phyloP scores from a whole-genome alignment of 2,797 vertebrate species.

The Rhyacichthys aspro region DNA sequence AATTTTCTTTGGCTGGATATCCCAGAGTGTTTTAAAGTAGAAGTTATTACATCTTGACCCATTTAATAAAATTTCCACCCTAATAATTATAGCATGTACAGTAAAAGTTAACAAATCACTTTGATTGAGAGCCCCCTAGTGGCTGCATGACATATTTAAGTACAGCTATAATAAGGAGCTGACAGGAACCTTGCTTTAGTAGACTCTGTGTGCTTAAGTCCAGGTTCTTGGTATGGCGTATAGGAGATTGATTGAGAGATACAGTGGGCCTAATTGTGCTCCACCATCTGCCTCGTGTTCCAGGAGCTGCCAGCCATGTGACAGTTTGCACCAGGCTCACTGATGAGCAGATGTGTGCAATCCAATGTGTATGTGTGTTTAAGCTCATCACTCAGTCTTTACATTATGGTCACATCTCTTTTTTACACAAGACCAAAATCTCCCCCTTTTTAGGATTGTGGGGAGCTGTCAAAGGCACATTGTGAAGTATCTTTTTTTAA shows the following conservation, averaged over 20 bases:
- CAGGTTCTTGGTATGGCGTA: conserved; percentile 44
- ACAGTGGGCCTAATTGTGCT: conserved; percentile 81
- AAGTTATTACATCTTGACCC: neutral
- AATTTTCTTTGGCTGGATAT: no score
- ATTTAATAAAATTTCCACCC: neutral
- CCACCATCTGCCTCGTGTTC: conserved; percentile 83
- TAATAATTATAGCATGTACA: neutral
- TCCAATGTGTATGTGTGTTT: conserved; percentile 36
- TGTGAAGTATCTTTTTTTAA: conserved; percentile 10
- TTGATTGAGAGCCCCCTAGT: conserved; percentile 15
- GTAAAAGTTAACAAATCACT: neutral
- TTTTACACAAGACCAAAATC: conserved; percentile 35
- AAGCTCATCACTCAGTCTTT: conserved; percentile 45
- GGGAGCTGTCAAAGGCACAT: conserved; percentile 21
- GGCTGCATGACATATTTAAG: conserved; percentile 8
- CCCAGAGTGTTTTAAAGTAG: neutral
- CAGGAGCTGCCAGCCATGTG: conserved; percentile 76
- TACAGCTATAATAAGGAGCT: conserved; percentile 20
- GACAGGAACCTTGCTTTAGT: conserved; percentile 32
- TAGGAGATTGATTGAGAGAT: conserved; percentile 79
- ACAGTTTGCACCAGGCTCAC: conserved; percentile 72
- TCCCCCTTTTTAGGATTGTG: conserved; percentile 18
- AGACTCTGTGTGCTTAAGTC: conserved; percentile 41
- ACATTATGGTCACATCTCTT: conserved; percentile 51
- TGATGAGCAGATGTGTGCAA: conserved; percentile 75